Evolutionary conservation across 1,140 invertebrate species (phyloP), one percentile per base, ranked within the genome.

Genomic region (Brachionus manjavacas): DNA sequence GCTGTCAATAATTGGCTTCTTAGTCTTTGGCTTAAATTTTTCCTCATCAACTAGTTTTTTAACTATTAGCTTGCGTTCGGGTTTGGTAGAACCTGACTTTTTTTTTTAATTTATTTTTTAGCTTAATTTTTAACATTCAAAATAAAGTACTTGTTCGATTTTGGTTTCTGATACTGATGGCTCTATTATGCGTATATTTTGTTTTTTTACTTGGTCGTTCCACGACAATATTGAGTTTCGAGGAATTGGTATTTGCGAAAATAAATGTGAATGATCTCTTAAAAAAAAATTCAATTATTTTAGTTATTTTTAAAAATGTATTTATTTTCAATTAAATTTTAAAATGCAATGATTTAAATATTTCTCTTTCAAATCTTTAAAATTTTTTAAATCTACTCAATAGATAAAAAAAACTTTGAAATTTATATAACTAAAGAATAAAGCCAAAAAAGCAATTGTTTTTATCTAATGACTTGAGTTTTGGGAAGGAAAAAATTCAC

Each of bases 141-240:
- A 16, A 4, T 9, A 20, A 31, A 74, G 12, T 76, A 76, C 72
- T 49, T 76, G 16, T 11, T 76, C 41, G 7, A 11, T 4, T 76
- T 76, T 76, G 11, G 49, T 16, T 49, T 76, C 41, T 20, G 41
- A 4, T 25, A 49, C 7, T 25, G 41, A 49, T 76, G 72, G 72
- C 9, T 52, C 41, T 25, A 76, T 25, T 2, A 76, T 76, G 16
- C 43, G 39, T n/a, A 76, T 76, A 76, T 76, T 49, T 12, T 76
- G 20, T 49, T 76, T 76, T 20, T 76, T 20, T 23, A 76, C 72
- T 52, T 76, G 72, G 49, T 76, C 72, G 2, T 76, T 76, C 72
- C 72, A 76, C 1, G 72, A 76, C 25, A 76, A 35, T 25, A 76
- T 76, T 6, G 72, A 76, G 25, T 76, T 76, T n/a, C 72, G n/a